A percentile compares a stretch with the other conserved stretches of the same genome.
Conservation (phyloP, 2,888 invertebrate species). For the Sussaba pulchella region DNA sequence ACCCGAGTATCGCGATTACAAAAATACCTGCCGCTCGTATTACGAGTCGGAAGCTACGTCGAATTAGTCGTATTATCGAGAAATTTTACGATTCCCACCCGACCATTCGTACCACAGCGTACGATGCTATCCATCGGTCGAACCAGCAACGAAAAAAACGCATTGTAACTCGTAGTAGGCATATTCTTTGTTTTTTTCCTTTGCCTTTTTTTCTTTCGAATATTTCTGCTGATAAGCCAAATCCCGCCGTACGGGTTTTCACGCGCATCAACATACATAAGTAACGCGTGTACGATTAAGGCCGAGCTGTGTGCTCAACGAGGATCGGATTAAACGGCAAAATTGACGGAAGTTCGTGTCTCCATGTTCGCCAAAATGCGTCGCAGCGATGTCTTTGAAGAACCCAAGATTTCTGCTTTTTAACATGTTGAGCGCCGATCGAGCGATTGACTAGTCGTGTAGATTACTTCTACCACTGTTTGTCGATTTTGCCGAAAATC, state of each 20-base stretch:
- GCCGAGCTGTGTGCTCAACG: neutral
- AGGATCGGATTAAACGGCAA: slow-evolving; percentile 13
- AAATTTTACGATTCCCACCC: neutral
- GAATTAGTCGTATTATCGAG: neutral
- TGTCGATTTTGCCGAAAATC: too few relatives aligned
- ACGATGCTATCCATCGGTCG: too few relatives aligned
- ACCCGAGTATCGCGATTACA: slow-evolving; percentile 70
- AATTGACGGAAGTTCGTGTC: neutral
- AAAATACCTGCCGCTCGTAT: slow-evolving; percentile 72
- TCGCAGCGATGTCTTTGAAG: neutral
- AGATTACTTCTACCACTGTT: too few relatives aligned
- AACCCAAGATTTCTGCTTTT: neutral
- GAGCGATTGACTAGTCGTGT: too few relatives aligned
- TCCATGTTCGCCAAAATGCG: slow-evolving; percentile 3
- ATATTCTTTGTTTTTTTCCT: neutral
- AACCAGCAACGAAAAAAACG: too few relatives aligned
- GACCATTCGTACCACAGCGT: too few relatives aligned
- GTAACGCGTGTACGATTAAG: slow-evolving; percentile 21
- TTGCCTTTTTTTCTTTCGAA: neutral
- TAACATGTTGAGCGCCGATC: neutral
- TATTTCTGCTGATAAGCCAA: slow-evolving; percentile 34
- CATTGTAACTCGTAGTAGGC: neutral
- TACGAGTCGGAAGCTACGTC: slow-evolving; percentile 57
- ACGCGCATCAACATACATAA: slow-evolving; percentile 11
- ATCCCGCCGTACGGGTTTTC: slow-evolving; percentile 36